Evolutionary conservation across 1,140 invertebrate species (phyloP).

Genomic region (Lucilia cuprina): DNA sequence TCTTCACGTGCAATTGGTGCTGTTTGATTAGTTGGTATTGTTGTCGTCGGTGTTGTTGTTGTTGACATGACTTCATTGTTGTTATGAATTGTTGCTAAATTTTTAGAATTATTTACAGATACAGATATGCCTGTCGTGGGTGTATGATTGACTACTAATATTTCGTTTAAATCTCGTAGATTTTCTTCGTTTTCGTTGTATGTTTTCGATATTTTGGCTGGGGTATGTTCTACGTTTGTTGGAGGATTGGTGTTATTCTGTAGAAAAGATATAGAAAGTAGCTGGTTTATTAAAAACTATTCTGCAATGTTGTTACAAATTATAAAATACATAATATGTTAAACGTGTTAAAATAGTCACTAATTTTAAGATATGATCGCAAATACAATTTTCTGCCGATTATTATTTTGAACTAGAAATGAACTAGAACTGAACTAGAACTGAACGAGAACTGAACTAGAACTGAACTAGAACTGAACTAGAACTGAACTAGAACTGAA

Average conservation of each 20-base stretch:
- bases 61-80: conserved; percentile 27
- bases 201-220: conserved; percentile 24
- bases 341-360: no score
- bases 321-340: no score
- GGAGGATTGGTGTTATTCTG: neutral
- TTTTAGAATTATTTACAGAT: conserved; percentile 1
- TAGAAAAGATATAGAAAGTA: neutral
- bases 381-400: no score
- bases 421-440: no score
- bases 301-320: no score
- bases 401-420: no score
- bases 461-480: no score
- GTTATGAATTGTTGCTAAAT: conserved; percentile 16
- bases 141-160: conserved; percentile 26
- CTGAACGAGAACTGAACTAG: no score
- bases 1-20: conserved; percentile 57
- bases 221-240: conserved; percentile 21
- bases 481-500: no score
- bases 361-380: no score
- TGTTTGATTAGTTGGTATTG: conserved; percentile 27
- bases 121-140: conserved; percentile 40
- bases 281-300: no score
- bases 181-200: conserved; percentile 4
- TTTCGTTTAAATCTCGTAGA: conserved; percentile 31
- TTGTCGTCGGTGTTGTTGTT: no score